These are phyloP conservation scores for Iselma pallidipennis DNA, from an alignment of 2,888 invertebrate genomes.

Conservation along the genomic window DNA sequence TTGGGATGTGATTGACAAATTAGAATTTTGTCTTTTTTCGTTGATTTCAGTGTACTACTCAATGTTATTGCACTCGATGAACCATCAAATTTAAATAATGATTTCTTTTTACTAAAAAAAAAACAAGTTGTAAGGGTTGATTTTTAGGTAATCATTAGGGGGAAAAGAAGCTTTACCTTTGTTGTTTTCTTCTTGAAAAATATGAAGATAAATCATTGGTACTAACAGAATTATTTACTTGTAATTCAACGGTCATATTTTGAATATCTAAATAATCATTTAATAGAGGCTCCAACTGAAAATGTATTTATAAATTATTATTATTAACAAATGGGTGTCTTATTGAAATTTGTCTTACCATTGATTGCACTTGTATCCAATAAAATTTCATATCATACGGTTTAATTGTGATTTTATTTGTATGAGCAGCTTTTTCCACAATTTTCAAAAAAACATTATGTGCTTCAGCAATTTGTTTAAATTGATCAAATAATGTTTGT, in stretches of 20 bases:
- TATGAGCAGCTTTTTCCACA: conserved; percentile 65
- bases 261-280: conserved; percentile 88
- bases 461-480: conserved; percentile 78
- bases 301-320: conserved; percentile 25
- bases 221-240: conserved; percentile 50
- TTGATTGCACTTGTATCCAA: conserved; percentile 88
- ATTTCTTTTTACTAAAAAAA: conserved; percentile 59
- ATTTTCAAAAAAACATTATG: conserved; percentile 70
- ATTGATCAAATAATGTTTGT: conserved; percentile 78
- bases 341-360: conserved; percentile 61
- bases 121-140: too few species aligned
- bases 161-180: conserved; percentile 42
- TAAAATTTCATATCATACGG: conserved; percentile 78
- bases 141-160: background rate
- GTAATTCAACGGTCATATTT: conserved; percentile 70
- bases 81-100: conserved; percentile 74
- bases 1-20: conserved; percentile 78
- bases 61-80: conserved; percentile 55
- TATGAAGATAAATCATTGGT: conserved; percentile 62
- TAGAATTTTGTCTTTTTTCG: conserved; percentile 61
- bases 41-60: conserved; percentile 46
- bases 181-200: conserved; percentile 59
- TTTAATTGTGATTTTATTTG: conserved; percentile 60
- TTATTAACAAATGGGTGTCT: background rate
- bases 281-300: conserved; percentile 79